Evolutionary conservation across 2,113 vertebrate species (phyloP).

Genomic region (Castor canadensis): DNA sequence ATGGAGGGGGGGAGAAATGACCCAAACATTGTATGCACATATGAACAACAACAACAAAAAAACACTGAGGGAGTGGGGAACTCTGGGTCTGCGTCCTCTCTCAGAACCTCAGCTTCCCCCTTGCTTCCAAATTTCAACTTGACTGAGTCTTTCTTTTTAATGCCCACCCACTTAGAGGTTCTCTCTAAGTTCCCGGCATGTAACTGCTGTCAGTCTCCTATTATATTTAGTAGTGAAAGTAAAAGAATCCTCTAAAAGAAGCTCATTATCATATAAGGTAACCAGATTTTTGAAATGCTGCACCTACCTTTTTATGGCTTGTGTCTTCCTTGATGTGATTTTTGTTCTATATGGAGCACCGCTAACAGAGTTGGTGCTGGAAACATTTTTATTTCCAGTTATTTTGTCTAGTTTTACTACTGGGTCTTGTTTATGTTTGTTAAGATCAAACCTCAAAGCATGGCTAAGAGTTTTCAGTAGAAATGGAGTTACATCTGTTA

Average conservation of each 20-base stretch:
- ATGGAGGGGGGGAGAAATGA: no score
- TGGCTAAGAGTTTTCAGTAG: constrained; percentile 98
- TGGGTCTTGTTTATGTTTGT: constrained; percentile 93
- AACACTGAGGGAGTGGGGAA: no score
- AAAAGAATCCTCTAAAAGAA: constrained; percentile 89
- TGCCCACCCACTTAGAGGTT: no score
- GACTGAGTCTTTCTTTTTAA: no score
- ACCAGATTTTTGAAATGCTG: constrained; percentile 91
- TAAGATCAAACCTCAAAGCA: constrained; percentile 94
- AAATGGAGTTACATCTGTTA: constrained; percentile 94
- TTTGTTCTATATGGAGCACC: constrained; percentile 97
- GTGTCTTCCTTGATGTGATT: constrained; percentile 93
- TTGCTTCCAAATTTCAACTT: no score
- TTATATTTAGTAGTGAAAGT: constrained; percentile 90
- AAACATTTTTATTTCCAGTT: constrained; percentile 95
- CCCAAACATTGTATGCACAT: no score
- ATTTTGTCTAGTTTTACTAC: constrained; percentile 94
- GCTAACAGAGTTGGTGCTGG: constrained; percentile 92
- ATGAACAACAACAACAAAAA: no score
- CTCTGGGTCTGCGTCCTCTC: no score
- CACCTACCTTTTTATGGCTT: constrained; percentile 94
- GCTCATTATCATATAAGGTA: constrained; percentile 91
- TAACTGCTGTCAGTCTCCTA: constrained; percentile 85
- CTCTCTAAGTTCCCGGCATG: no score
- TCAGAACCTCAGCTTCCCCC: no score